Conservation (phyloP, 2,797 vertebrate species). For the Phylloscopus collybita region DNA sequence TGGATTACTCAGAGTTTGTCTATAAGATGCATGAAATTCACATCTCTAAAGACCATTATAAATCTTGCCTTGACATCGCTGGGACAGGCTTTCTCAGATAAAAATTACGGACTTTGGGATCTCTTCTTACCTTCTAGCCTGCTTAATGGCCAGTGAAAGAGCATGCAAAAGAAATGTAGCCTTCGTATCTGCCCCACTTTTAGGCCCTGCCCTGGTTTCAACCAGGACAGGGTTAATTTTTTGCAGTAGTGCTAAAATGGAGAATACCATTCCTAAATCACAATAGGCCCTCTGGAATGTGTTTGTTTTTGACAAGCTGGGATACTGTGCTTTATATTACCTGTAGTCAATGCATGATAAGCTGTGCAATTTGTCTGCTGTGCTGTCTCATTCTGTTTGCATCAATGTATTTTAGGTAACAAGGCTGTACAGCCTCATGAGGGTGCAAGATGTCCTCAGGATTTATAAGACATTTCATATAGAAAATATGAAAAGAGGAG, state of each 20-base stretch:
- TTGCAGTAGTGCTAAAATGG: not conserved
- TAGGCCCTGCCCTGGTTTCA: not conserved
- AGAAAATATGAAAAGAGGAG: not conserved
- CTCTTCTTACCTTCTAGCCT: not conserved
- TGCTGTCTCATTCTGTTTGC: not conserved
- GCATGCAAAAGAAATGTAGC: not conserved
- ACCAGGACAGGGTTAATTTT: not conserved
- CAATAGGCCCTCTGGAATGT: not conserved
- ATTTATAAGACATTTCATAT: not conserved
- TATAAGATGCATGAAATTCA: not conserved
- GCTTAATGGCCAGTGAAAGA: not conserved
- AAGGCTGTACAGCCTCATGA: not conserved
- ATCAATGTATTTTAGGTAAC: not conserved
- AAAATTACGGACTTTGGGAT: rapidly evolving
- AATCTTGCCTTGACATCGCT: not conserved
- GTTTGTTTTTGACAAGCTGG: not conserved
- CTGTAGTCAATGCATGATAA: not conserved
- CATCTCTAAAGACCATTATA: not conserved
- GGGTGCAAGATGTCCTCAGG: not conserved
- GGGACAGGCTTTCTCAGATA: not conserved
- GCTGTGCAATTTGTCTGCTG: not conserved
- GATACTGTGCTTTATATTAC: not conserved
- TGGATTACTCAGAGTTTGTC: not conserved
- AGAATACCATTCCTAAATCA: not conserved
- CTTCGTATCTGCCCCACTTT: not conserved